Conservation (phyloP, 53 echinoderm and acorn worm genomes). For the Apostichopus leukothele region DNA sequence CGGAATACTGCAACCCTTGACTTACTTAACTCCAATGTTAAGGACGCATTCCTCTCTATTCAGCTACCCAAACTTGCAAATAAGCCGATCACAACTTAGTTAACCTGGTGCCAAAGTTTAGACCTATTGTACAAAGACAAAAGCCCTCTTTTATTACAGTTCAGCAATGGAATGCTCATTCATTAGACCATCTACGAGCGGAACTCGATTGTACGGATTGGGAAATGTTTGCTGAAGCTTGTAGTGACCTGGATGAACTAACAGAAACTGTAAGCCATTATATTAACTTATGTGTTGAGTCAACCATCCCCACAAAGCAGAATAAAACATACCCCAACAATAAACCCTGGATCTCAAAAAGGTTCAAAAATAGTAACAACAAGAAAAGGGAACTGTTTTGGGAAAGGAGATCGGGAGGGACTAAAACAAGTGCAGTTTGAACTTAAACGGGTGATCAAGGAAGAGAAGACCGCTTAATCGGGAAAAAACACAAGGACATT, state of each 20-base stretch:
- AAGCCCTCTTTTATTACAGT: background rate
- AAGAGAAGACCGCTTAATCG: slow-evolving; percentile 12
- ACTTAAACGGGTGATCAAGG: background rate
- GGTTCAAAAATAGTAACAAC: background rate
- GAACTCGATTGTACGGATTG: background rate
- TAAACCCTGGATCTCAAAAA: background rate
- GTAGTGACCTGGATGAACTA: background rate
- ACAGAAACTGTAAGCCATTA: background rate
- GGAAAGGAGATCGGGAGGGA: slow-evolving; percentile 1
- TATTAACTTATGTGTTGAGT: background rate
- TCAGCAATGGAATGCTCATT: background rate
- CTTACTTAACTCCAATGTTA: no score
- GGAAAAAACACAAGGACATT: background rate
- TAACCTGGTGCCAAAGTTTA: no score
- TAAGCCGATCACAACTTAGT: no score
- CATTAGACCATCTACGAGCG: background rate
- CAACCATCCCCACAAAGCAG: background rate
- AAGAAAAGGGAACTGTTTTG: background rate
- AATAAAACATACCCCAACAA: background rate
- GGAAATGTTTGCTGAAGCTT: background rate
- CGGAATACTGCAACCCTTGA: no score
- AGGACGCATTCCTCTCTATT: no score
- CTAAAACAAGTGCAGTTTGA: background rate
- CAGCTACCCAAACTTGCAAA: no score
- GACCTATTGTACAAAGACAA: background rate